Base-by-base conservation (phyloP, 1,140 invertebrate species). In the Drosophila kanapiae region DNA sequence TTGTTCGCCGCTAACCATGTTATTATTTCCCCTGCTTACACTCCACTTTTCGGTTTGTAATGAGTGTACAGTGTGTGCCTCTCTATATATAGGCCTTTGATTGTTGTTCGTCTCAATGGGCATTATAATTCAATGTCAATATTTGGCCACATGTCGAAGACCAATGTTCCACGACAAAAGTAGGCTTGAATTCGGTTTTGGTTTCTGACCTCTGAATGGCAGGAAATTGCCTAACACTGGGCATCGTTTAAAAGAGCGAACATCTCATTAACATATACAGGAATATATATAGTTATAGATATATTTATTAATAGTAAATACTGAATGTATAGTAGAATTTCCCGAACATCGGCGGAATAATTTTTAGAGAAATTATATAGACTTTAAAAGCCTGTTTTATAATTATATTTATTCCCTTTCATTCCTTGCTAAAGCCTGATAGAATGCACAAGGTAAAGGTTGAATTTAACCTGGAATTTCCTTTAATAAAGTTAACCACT, bases 41-140 rank as follows among this genome's bases (percentile, higher is more conserved):
- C 51, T 70, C 16, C 37, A 70, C 42, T 59, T 71, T 29, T 60
- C 40, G 29, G 35, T 45, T 43, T 23, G 51, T 35, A 69, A 40
- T 71, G 43, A 27, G 14, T 47, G 65, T 59, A 29, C 43, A 42
- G 35, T 40, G 48, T 71, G 45, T 11, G 35, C 23, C 49, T 1
- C 49, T 58, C 37, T 64, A 68, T 77, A 60, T 77, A 54, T 60
- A 77, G 64, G 74, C 75, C 68, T 60, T 68, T 81, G 67, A 69
- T 80, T 78, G 65, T 58, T 54, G 35, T 40, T 59, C 61, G 57
- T 61, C 59, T 63, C 65, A 84, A 83, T 80, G 60, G 76, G 67
- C 72, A 77, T 77, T 78, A 71, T 88, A 84, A 78, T 88, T 88
- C 84, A 88, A 88, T 88, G 84, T 90, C 84, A 90, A 88, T 80